Conservation (phyloP, 2,797 vertebrate genomes). For the Acropternis orthonyx region DNA sequence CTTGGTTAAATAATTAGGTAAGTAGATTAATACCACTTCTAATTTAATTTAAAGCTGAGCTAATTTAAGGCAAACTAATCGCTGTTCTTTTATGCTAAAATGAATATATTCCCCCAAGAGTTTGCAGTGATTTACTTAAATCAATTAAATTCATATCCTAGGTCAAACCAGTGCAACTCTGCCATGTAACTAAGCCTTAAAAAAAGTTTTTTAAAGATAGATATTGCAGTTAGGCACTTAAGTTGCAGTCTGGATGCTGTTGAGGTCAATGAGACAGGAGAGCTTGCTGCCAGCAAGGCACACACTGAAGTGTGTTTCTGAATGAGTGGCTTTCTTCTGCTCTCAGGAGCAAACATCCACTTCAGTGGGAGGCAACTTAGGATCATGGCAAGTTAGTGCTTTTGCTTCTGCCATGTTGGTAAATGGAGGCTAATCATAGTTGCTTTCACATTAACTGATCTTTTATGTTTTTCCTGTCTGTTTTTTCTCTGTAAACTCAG, state of each 20-base stretch:
- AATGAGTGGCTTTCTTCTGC: neutral
- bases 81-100: neutral
- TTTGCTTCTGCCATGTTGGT: neutral
- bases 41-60: constrained; percentile 22
- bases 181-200: neutral
- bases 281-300: neutral
- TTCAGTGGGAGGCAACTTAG: neutral
- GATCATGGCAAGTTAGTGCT: neutral
- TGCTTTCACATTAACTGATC: neutral
- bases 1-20: constrained; percentile 24
- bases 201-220: neutral
- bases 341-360: neutral
- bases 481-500: neutral
- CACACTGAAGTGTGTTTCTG: neutral
- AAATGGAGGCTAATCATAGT: neutral
- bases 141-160: neutral
- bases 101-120: neutral
- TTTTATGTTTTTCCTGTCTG: neutral
- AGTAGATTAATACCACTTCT: constrained; percentile 10
- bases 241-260: neutral
- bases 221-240: neutral
- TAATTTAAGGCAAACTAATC: constrained; percentile 43
- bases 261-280: neutral
- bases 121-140: neutral
- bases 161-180: neutral